Conservation (phyloP, 92 coral and sea anemone genomes). For the Phymanthus crucifer region DNA sequence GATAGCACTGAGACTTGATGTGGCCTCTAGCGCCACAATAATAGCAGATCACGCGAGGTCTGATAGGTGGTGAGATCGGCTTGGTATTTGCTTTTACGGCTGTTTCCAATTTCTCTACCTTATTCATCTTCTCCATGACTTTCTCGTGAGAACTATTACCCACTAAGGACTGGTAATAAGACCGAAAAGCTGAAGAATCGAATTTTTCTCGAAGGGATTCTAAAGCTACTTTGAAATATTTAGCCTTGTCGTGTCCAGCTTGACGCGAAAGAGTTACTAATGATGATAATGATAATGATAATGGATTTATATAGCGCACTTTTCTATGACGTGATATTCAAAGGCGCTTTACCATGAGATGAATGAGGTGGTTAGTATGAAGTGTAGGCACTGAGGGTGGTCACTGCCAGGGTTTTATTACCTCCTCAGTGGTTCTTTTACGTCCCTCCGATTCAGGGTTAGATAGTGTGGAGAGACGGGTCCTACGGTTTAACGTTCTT, state of each 20-base stretch:
- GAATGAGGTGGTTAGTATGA: too few species aligned
- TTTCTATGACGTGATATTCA: too few species aligned
- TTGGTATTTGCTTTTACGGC: background rate
- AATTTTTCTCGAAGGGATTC: background rate
- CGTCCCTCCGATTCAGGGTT: too few species aligned
- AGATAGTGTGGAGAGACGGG: too few species aligned
- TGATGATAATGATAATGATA: too few species aligned
- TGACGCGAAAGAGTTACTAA: constrained; percentile 10
- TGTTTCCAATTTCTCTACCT: background rate
- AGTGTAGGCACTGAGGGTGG: too few species aligned
- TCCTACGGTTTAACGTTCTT: too few species aligned
- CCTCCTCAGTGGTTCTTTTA: too few species aligned
- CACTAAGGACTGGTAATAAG: background rate
- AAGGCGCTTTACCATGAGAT: too few species aligned
- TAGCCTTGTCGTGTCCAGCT: background rate
- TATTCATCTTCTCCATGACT: background rate
- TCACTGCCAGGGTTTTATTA: too few species aligned
- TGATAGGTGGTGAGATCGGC: background rate
- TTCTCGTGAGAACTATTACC: background rate
- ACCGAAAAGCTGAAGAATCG: background rate
- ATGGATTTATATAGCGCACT: too few species aligned
- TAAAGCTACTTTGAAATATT: background rate
- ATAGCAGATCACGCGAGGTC: background rate
- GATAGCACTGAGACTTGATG: background rate
- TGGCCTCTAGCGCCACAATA: background rate